phyloP scores from a whole-genome alignment of 1,140 invertebrate genomes.

The Ceratitis capitata region DNA sequence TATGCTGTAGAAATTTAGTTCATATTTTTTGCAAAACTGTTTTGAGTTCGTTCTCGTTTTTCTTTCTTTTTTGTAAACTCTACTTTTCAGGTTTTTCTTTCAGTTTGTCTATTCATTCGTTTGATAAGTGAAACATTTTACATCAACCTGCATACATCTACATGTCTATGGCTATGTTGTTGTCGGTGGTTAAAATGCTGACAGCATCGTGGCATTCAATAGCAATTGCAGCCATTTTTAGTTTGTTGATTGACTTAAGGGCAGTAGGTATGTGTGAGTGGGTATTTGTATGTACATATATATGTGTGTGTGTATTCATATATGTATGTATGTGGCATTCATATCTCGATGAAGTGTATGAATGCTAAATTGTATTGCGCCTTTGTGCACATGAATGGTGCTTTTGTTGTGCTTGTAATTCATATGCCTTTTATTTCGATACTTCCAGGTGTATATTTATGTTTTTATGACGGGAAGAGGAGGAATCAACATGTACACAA shows the following conservation, averaged over 20 bases:
- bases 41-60: not conserved
- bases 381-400: no score
- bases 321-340: no score
- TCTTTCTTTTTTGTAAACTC: not conserved
- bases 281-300: no score
- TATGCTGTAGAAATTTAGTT: not conserved
- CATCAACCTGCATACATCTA: not conserved
- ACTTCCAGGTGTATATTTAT: no score
- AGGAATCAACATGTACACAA: no score
- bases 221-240: not conserved
- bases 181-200: not conserved
- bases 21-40: not conserved
- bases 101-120: conserved; percentile 5
- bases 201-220: conserved; percentile 17
- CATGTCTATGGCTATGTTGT: not conserved
- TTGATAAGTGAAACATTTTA: conserved; percentile 21
- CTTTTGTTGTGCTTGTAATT: no score
- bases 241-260: not conserved
- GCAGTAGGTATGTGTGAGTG: not conserved
- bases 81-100: not conserved
- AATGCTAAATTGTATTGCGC: no score
- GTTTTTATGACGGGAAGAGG: no score
- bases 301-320: no score
- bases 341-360: no score
- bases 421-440: no score